Evolutionary conservation across 2,797 vertebrate species (phyloP), one percentile per base, ranked within the genome.

Genomic region (Cottoperca gobio): DNA sequence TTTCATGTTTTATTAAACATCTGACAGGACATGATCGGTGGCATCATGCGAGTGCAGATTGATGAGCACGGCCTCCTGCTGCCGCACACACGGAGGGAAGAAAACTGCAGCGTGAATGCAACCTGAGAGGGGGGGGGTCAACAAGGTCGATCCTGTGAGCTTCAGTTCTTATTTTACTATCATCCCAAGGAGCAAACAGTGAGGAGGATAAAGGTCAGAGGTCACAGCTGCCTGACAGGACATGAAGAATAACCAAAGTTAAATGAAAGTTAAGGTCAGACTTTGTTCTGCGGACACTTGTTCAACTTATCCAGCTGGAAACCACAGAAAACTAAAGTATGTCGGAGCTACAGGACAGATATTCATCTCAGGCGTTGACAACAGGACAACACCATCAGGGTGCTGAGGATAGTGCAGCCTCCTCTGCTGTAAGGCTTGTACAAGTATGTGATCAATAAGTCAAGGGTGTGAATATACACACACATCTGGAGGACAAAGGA

Each of bases 1-100:
- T 31, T 76, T 68, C 55, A 55, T 60, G 68, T 79, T 69, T 76
- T 72, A 79, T 72, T 52, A 66, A 79, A 5, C 31, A 6, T 46
- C 12, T 28, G 65, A 59, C 63, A 11, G 58, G 35, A 72, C 10
- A 0, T 19, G 6, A 7, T 19, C 0, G 52, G 75, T 23, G 61
- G 53, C 50, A 23, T 66, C 61, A 28, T 37, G 35, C 3, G 66
- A 24, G 58, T 8, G 35, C 78, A 63, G 62, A 31, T 4, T 46
- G 73, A 61, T 54, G n/a, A 42, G 2, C 6, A 7, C 1, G 42
- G 48, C 63, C 31, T 46, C 64, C 28, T 23, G 43, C 62, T 23
- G 72, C 46, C 26, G 39, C 46, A 9, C 50, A 31, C 13, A 42
- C 65, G 19, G 4, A 31, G 13, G 52, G 28, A 26, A n/a, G 21